Base-by-base conservation (phyloP, 2,888 invertebrate genomes). In the Hyalella azteca region DNA sequence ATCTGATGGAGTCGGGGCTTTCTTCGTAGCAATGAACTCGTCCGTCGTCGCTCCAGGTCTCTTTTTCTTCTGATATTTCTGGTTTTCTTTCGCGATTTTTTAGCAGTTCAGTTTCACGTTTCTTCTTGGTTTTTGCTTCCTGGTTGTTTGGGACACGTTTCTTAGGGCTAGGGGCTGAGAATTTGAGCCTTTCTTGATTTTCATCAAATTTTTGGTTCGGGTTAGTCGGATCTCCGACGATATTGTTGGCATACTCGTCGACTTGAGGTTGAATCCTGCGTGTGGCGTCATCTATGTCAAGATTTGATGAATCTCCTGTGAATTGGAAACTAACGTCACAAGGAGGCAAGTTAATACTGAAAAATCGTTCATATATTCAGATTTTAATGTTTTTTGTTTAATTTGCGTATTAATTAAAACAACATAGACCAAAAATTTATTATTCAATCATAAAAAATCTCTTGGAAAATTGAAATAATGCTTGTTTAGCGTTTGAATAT, bases 21-120 rank as follows among this genome's bases (percentile, higher is more conserved):
- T 73, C 73, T 5, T 73, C 40, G 7, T 36, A n/a, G n/a, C 73
- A 73, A 19, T 73, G 73, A 39, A 73, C 39, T 40, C 40, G 36
- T 22, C 73, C 73, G n/a, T 73, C 73, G 19, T 73, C 73, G 39
- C 39, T 39, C 73, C 73, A 73, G 19, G 36, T 73, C 19, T 73
- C 73, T 26, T 54, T 54, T 22, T 54, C 13, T 3, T 22, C 22
- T 22, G 1, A 7, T 5, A 9, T 54, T 3, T 54, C 54, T 19
- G 11, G 4, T 54, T 26, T 29, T 54, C 4, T 22, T 19, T 13
- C 15, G 7, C 22, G n/a, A 1, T 50, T n/a, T 5, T 50, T 22
- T 50, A 22, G 22, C 19, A 22, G n/a, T 1, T 50, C 50, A 13
- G 5, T n/a, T 7, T 7, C 50, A n/a, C 5, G n/a, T 5, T 50